Conservation (phyloP, 2,797 vertebrate species). For the Tachyglossus aculeatus region DNA sequence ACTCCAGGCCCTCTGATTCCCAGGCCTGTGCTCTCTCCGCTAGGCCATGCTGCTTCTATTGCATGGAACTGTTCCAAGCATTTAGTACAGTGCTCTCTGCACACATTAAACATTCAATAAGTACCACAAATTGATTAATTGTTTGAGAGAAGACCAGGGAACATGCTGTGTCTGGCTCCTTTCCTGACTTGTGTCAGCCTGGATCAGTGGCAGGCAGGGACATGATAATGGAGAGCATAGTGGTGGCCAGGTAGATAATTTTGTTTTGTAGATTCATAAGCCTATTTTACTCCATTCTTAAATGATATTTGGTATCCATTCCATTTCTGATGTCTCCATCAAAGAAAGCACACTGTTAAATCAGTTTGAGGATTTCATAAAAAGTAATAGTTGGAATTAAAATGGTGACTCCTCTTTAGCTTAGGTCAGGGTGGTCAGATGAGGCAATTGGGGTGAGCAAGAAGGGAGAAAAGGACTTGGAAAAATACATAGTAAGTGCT, state of each 20-base stretch:
- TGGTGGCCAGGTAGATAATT: constrained; percentile 13
- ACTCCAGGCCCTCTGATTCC: too few relatives aligned
- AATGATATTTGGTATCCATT: constrained; percentile 36
- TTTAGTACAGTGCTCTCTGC: too few relatives aligned
- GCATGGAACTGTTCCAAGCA: too few relatives aligned
- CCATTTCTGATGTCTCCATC: constrained; percentile 41
- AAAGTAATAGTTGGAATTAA: neutral
- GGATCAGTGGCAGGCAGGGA: too few relatives aligned
- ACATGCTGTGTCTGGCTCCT: too few relatives aligned
- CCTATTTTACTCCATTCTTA: constrained; percentile 18
- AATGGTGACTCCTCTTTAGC: neutral
- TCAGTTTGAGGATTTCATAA: constrained; percentile 22
- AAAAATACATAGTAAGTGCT: neutral
- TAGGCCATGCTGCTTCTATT: too few relatives aligned
- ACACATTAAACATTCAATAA: too few relatives aligned
- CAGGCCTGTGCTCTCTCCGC: too few relatives aligned
- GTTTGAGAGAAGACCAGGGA: too few relatives aligned
- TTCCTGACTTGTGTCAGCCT: too few relatives aligned
- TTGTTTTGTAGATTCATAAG: constrained; percentile 35
- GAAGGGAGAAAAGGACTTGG: constrained; percentile 3
- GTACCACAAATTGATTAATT: too few relatives aligned
- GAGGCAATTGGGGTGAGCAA: neutral
- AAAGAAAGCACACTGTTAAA: constrained; percentile 35
- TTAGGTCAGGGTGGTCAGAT: neutral
- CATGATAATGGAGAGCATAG: neutral